Base-by-base conservation (phyloP, 1,140 invertebrate species). In the Subanguina moxae region DNA sequence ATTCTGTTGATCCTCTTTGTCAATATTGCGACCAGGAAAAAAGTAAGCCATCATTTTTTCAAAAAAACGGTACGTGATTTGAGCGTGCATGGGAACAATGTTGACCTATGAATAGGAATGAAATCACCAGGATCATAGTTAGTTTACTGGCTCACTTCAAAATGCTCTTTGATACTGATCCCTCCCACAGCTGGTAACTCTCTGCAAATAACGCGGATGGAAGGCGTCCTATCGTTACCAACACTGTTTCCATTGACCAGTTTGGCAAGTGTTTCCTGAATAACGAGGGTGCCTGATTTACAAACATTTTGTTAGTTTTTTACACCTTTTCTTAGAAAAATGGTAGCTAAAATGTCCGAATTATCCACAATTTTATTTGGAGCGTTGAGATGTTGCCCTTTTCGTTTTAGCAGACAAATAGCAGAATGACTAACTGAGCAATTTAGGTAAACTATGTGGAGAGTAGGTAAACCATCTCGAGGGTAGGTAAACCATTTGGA, bases 101-200 rank as follows among this genome's bases (percentile, higher is more conserved):
- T 82, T 82, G 27, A 79, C 66, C 45, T 52, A 27, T 64, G 28
- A 61, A 65, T 32, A 5, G 38, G 30, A 48, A 38, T 3, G 0
- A 32, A 59, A 46, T 13, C 13, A 92, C 90, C 38, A 94, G 89
- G 57, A 3, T 25, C 21, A 32, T 3, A 61, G 28, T 61, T 61
- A 13, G 28, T 56, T 5, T 3, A 5, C 3, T 30, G 28, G 28
- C 21, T 61, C n/a, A 78, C 92, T 84, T 96, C 93, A 83, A 98
- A 94, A 85, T 97, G 94, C 82, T 97, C 94, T 83, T 97, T 97
- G 0, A 99, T 91, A 0, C 92, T 91, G 72, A 98, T 98, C 0
- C 94, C 95, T 56, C 92, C 94, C 42, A 97, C 78, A 21, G 72
- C 38, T 42, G 71, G 71, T 21, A 58, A 63, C 45, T 82, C 80